Conservation (phyloP, 2,888 invertebrate genomes). For the Dyspetes luteomarginatus region DNA sequence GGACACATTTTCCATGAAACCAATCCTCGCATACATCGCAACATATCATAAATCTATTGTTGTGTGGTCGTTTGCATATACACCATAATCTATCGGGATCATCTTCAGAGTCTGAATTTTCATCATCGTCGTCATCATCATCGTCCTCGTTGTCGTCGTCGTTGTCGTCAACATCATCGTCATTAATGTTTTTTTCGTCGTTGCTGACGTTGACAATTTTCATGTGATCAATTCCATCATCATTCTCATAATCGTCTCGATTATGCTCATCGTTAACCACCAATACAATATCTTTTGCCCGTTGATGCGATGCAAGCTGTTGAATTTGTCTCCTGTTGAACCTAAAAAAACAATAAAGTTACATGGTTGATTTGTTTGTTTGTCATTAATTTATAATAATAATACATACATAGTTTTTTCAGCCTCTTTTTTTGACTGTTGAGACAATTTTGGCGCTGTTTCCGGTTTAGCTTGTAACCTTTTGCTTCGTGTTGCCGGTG, state of each 20-base stretch:
- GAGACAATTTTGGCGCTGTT: slow-evolving; percentile 60
- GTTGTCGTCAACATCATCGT: slow-evolving; percentile 13
- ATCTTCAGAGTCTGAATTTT: slow-evolving; percentile 93
- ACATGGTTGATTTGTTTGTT: too few species aligned
- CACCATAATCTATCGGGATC: slow-evolving; percentile 98
- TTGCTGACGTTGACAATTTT: slow-evolving; percentile 1
- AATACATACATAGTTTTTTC: slow-evolving; percentile 68
- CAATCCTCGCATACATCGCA: slow-evolving; percentile 98
- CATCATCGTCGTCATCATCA: slow-evolving; percentile 86
- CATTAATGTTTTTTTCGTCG: neutral
- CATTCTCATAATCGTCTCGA: neutral
- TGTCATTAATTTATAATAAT: neutral
- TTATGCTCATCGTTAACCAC: slow-evolving; percentile 8
- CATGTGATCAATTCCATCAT: neutral
- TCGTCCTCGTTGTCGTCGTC: slow-evolving; percentile 81
- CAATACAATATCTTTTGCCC: neutral
- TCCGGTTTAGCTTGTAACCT: slow-evolving; percentile 83
- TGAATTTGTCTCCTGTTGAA: slow-evolving; percentile 22
- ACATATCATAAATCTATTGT: slow-evolving; percentile 98
- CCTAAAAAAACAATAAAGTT: too few species aligned
- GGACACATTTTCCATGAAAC: slow-evolving; percentile 99
- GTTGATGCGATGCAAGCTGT: slow-evolving; percentile 6
- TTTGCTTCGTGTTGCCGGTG: slow-evolving; percentile 91
- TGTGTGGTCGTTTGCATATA: slow-evolving; percentile 97
- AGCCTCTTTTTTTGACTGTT: slow-evolving; percentile 65